Conservation (phyloP, 2,113 vertebrate genomes). For the Prietella phreatophila region DNA sequence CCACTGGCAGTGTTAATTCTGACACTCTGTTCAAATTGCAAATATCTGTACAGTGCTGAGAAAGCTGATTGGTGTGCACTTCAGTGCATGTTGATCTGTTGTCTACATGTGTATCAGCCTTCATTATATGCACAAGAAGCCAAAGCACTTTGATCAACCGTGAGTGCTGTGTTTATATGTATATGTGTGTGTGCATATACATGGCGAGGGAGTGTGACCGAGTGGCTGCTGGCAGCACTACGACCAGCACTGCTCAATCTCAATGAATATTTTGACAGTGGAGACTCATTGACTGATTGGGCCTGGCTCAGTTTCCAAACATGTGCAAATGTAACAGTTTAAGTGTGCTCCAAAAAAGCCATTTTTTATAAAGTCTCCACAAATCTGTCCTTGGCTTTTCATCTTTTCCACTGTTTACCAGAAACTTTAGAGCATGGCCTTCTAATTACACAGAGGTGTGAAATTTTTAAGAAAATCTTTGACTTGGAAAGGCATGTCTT, state of each 20-base stretch:
- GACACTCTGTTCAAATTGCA: constrained; percentile 22
- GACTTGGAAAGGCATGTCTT: constrained; percentile 27
- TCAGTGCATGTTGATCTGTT: not conserved
- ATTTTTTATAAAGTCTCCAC: constrained; percentile 55
- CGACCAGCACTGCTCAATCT: constrained; percentile 31
- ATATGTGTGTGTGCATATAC: constrained; percentile 20
- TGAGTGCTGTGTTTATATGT: constrained; percentile 19
- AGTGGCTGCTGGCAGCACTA: constrained; percentile 44
- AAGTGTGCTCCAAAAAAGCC: constrained; percentile 52
- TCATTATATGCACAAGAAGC: not conserved
- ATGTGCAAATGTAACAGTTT: constrained; percentile 56
- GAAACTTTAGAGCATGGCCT: constrained; percentile 47
- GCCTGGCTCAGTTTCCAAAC: constrained; percentile 51
- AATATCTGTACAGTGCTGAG: not conserved
- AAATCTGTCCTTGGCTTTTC: constrained; percentile 61
- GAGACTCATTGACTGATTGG: constrained; percentile 57
- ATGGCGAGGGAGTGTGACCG: constrained; percentile 41
- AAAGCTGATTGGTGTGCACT: not conserved
- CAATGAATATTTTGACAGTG: constrained; percentile 56
- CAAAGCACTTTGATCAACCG: not conserved
- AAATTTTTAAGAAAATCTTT: constrained; percentile 55
- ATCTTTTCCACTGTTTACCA: constrained; percentile 48
- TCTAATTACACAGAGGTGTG: constrained; percentile 45
- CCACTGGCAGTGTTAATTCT: constrained; percentile 49
- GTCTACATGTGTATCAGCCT: constrained; percentile 11